Evolutionary conservation across 2,113 vertebrate species (phyloP), one percentile per base, ranked within the genome.

Genomic region (Irena cyanogastra): DNA sequence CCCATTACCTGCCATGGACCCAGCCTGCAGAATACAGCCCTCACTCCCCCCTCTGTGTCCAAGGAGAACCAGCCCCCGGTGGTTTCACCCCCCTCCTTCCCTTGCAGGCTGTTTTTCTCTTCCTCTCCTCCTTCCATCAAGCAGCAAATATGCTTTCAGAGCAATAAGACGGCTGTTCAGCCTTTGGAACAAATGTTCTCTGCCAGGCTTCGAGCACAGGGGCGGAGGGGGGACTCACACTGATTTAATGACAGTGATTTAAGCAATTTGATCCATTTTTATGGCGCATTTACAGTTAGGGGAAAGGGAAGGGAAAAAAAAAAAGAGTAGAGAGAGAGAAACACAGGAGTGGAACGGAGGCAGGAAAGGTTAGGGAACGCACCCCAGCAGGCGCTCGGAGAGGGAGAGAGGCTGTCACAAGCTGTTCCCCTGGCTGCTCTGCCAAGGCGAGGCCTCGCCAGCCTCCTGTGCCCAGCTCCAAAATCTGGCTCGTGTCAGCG

Each of bases 221-320:
- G 96, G 95, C 35, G 96, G 96, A 95, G 96, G 95, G 95, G 96
- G 95, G 96, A 94, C 95, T 96, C 95, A 96, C 95, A 96, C 95
- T 93, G 94, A 96, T 95, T 96, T 97, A 97, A 97, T 97, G 94
- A 97, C 93, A 96, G 96, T 94, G 96, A 96, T 97, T 97, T 96
- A 96, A 96, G 96, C 96, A 96, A 96, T 97, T 97, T 96, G 94
- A 97, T 95, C 96, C 95, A 96, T 96, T 97, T 97, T 96, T 96
- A 96, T 93, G 95, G 96, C 33, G 90, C 95, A 96, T 96, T 96
- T 97, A 96, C 96, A 97, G 95, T 95, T 92, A 93, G 92, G 44
- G 90, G 63, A 88, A 91, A 91, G 35, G 50, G 2, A 10, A 45
- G 15, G 12, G 26, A 27, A 59, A 39, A 63, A 82, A 72, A 72